Percentiles rank a stretch among this genome's conserved stretches.
Evolutionary conservation across 2,888 invertebrate genomes (phyloP).

Genomic region (Pandemis cinnamomeana): DNA sequence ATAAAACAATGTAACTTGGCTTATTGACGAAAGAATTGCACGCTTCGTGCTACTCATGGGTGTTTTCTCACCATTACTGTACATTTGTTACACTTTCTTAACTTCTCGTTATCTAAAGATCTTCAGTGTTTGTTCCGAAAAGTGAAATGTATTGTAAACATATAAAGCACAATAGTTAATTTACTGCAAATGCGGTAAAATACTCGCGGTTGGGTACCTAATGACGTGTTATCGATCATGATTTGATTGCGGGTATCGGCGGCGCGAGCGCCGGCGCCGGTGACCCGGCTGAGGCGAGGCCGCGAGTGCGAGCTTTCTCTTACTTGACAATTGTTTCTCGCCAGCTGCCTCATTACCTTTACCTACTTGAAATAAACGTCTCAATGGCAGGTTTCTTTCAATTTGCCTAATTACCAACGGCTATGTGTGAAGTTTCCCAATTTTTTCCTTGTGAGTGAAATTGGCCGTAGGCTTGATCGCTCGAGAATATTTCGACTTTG

Average conservation of each 20-base stretch:
- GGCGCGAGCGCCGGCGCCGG: slow-evolving; percentile 13
- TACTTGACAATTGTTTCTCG: slow-evolving; percentile 39
- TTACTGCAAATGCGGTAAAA: slow-evolving; percentile 15
- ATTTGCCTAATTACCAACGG: slow-evolving; percentile 38
- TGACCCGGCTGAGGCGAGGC: slow-evolving; percentile 28
- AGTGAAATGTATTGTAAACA: slow-evolving; percentile 23
- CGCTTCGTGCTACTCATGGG: slow-evolving; percentile 5
- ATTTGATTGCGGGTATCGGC: slow-evolving; percentile 24
- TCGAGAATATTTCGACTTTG: slow-evolving; percentile 7
- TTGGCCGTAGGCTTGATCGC: slow-evolving; percentile 10
- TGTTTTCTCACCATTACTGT: slow-evolving; percentile 11
- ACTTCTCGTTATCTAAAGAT: slow-evolving; percentile 15
- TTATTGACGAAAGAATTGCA: neutral
- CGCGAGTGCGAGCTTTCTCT: slow-evolving; percentile 35
- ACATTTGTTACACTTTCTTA: slow-evolving; percentile 22
- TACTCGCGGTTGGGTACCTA: slow-evolving; percentile 18
- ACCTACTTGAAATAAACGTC: slow-evolving; percentile 39
- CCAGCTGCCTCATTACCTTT: slow-evolving; percentile 39
- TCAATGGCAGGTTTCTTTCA: slow-evolving; percentile 35
- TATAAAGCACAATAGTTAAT: neutral
- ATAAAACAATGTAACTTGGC: neutral
- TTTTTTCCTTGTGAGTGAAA: slow-evolving; percentile 31
- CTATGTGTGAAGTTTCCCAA: slow-evolving; percentile 33
- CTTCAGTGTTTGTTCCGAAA: slow-evolving; percentile 13
- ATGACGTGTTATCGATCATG: slow-evolving; percentile 21